phyloP scores from a whole-genome alignment of 2,113 vertebrate species.

The Cynoglossus semilaevis region DNA sequence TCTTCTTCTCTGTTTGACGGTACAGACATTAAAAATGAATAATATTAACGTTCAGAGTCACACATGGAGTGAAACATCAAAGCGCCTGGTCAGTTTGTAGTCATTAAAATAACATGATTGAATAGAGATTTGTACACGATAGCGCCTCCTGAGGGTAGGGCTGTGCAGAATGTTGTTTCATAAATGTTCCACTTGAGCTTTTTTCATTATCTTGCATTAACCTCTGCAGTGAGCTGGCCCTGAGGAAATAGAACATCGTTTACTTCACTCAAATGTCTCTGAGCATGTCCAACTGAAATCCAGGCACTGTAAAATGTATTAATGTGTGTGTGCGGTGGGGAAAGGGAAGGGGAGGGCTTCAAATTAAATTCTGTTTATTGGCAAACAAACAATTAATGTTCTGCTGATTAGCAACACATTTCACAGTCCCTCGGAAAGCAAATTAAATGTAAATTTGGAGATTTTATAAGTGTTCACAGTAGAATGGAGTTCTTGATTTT shows the following conservation, averaged over 20 bases:
- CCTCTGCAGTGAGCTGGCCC: conserved; percentile 38
- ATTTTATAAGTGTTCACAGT: too few species aligned
- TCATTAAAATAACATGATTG: conserved; percentile 59
- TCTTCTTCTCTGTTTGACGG: conserved; percentile 5
- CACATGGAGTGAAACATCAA: conserved; percentile 7
- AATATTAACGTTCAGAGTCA: neutral
- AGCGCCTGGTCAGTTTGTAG: conserved; percentile 2
- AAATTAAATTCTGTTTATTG: too few species aligned
- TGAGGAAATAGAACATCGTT: conserved; percentile 31
- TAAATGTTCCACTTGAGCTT: conserved; percentile 67
- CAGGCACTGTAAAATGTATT: too few species aligned
- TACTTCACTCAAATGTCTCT: conserved; percentile 22
- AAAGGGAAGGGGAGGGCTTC: too few species aligned
- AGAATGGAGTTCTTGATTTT: too few species aligned
- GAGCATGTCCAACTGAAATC: conserved; percentile 24
- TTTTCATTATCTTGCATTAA: conserved; percentile 69
- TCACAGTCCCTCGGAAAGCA: too few species aligned
- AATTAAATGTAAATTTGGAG: too few species aligned
- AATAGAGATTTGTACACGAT: conserved; percentile 54
- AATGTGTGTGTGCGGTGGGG: too few species aligned
- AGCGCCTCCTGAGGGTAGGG: conserved; percentile 39
- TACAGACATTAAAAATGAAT: neutral
- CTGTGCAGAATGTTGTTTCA: conserved; percentile 55
- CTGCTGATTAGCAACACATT: neutral
- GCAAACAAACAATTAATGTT: neutral